These are phyloP conservation scores for Hydraecia micacea DNA, from an alignment of 2,888 invertebrate species.

Conservation along the genomic window DNA sequence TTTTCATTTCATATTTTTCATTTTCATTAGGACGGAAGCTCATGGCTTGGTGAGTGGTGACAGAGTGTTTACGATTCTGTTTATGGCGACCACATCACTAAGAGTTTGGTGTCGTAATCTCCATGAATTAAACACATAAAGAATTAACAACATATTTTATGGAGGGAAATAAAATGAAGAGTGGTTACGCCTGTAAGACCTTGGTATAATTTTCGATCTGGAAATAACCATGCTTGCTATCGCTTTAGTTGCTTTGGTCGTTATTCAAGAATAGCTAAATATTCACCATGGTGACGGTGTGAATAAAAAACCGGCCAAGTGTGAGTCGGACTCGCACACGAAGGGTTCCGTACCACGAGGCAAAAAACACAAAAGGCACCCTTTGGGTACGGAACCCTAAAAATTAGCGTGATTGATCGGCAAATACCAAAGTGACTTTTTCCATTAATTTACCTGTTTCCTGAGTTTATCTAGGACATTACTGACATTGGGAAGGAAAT, in stretches of 20 bases:
- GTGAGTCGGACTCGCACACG: too few relatives aligned
- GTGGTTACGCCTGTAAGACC: conserved; percentile 20
- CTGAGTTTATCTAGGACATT: not conserved
- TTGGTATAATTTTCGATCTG: not conserved
- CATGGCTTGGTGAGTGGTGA: conserved; percentile 65
- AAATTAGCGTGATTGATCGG: not conserved
- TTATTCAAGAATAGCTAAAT: not conserved
- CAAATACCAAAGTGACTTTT: not conserved
- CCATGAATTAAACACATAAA: conserved; percentile 68
- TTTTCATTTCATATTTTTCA: conserved; percentile 53
- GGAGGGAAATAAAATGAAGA: conserved; percentile 48
- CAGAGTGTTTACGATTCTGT: conserved; percentile 74
- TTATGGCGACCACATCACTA: conserved; percentile 71
- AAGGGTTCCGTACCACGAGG: too few relatives aligned
- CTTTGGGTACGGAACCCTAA: too few relatives aligned
- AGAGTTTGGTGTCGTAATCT: conserved; percentile 69
- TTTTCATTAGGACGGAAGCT: conserved; percentile 73
- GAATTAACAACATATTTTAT: conserved; percentile 66
- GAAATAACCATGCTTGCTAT: not conserved
- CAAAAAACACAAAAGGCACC: too few relatives aligned
- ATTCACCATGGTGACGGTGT: not conserved
- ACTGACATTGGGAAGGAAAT: not conserved
- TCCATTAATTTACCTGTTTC: not conserved
- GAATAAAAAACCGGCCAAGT: not conserved
- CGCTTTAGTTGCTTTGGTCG: not conserved